Evolutionary conservation across 1,140 invertebrate genomes (phyloP).

Genomic region (Cyphomyrmex costatus): DNA sequence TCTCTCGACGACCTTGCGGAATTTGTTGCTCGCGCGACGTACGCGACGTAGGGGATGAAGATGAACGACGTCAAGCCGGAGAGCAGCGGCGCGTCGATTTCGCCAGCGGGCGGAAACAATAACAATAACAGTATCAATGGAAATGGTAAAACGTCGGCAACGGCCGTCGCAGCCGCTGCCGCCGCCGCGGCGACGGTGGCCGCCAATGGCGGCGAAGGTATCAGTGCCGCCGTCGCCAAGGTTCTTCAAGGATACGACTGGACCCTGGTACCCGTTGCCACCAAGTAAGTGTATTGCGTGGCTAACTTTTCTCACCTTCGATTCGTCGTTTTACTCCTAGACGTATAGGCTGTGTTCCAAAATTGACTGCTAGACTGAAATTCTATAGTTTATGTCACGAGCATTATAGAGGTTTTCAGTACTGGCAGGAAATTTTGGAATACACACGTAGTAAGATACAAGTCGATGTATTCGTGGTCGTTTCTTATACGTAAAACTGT

Average conservation of each 20-base stretch:
- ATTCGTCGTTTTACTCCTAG: background rate
- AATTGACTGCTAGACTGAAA: no score
- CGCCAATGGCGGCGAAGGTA: constrained; percentile 87
- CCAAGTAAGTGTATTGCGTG: constrained; percentile 88
- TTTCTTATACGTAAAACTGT: no score
- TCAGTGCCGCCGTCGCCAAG: constrained; percentile 92
- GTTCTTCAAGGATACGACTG: constrained; percentile 94
- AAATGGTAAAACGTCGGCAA: constrained; percentile 61
- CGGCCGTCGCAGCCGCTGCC: constrained; percentile 19
- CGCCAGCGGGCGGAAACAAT: constrained; percentile 56
- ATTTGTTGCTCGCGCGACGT: background rate
- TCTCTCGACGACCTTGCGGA: background rate
- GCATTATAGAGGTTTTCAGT: no score
- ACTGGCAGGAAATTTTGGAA: no score
- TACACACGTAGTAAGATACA: no score
- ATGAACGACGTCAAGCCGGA: constrained; percentile 75
- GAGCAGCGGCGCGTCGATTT: constrained; percentile 50
- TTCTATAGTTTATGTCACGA: no score
- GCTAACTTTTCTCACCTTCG: background rate
- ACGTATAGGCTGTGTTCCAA: no score
- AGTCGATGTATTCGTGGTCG: no score
- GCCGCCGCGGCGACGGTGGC: constrained; percentile 39
- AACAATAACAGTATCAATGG: constrained; percentile 66
- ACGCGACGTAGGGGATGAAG: constrained; percentile 58
- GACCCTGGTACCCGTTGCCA: constrained; percentile 93